phyloP scores from a whole-genome alignment of 2,888 invertebrate genomes.

The Sesia apiformis region DNA sequence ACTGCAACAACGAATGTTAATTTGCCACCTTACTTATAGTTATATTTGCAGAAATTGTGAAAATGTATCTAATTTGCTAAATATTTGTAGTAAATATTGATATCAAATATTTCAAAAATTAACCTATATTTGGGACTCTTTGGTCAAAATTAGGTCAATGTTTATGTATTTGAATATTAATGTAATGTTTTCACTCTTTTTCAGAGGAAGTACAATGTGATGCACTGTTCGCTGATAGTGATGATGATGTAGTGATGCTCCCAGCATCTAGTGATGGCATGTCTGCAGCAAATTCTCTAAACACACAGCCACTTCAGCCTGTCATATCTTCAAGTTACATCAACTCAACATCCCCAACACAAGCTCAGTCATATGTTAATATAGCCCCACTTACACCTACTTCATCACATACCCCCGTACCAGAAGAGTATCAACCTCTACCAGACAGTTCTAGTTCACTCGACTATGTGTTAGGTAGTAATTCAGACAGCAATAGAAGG shows the following conservation, averaged over 20 bases:
- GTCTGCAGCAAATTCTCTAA: conserved; percentile 1
- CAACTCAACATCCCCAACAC: conserved; percentile 42
- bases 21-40: too few relatives aligned
- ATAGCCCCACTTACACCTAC: conserved; percentile 36
- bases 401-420: conserved; percentile 55
- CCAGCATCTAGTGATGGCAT: conserved; percentile 31
- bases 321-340: conserved; percentile 49
- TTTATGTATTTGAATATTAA: conserved; percentile 1
- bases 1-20: too few relatives aligned
- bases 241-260: conserved; percentile 73
- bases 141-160: conserved; percentile 1
- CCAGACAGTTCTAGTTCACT: conserved; percentile 61
- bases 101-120: too few relatives aligned
- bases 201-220: conserved; percentile 79
- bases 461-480: conserved; percentile 37
- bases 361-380: conserved; percentile 37
- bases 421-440: conserved; percentile 63
- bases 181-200: conserved; percentile 15
- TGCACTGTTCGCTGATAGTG: conserved; percentile 78
- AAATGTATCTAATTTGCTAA: too few relatives aligned
- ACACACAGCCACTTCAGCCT: not conserved
- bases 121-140: not conserved
- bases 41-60: too few relatives aligned
- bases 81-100: too few relatives aligned
- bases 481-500: conserved; percentile 31